Evolutionary conservation across 2,113 vertebrate genomes (phyloP).

Genomic region (Bungarus multicinctus): DNA sequence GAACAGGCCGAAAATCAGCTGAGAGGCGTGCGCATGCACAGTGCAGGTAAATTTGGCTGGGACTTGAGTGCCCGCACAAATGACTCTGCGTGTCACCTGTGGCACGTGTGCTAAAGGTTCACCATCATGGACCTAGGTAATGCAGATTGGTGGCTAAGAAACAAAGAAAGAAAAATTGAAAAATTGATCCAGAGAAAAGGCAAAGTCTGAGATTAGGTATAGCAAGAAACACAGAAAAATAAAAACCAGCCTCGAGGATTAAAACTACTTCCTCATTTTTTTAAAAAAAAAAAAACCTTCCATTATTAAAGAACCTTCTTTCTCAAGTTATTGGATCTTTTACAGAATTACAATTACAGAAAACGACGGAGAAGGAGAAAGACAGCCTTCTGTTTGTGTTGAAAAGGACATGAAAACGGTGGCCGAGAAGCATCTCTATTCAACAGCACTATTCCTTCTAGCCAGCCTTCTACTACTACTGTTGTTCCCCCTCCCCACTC

Average conservation of each 20-base stretch:
- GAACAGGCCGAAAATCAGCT: too few species aligned
- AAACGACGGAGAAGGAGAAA: background rate
- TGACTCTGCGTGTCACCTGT: too few species aligned
- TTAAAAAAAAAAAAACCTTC: background rate
- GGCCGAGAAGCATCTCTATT: background rate
- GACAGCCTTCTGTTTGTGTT: background rate
- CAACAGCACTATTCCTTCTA: background rate
- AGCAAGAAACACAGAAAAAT: background rate
- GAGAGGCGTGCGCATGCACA: too few species aligned
- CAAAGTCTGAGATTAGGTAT: background rate
- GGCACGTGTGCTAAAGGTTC: too few species aligned
- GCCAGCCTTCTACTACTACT: background rate
- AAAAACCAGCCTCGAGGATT: slow-evolving; percentile 4
- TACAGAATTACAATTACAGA: background rate
- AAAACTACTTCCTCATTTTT: background rate
- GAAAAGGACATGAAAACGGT: background rate
- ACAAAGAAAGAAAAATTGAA: background rate
- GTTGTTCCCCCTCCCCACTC: background rate
- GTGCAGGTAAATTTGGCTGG: too few species aligned
- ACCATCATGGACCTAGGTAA: too few species aligned
- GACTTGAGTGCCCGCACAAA: too few species aligned
- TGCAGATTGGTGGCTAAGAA: background rate
- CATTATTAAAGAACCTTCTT: background rate
- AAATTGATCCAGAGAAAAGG: too few species aligned
- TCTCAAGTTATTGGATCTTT: background rate